A percentile compares a stretch with the other conserved stretches of the same genome.
Evolutionary conservation across 53 echinoderm and acorn worm species (phyloP).

Genomic region (Mesocentrotus franciscanus): DNA sequence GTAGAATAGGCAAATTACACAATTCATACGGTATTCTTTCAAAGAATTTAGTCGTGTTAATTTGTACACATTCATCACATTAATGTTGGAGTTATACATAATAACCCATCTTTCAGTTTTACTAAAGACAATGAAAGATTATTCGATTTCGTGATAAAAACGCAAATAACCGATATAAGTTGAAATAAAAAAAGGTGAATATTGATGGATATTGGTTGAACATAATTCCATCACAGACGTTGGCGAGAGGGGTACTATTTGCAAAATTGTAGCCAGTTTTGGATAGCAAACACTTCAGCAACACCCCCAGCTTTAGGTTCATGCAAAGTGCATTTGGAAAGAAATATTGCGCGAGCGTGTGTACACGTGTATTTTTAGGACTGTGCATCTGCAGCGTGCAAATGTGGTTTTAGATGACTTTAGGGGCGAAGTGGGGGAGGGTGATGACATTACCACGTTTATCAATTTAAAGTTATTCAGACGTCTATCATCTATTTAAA

Average conservation of each 20-base stretch:
- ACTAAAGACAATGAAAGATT: no score
- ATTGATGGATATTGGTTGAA: not conserved
- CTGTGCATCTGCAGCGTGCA: not conserved
- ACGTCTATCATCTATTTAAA: no score
- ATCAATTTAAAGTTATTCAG: not conserved
- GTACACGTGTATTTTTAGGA: not conserved
- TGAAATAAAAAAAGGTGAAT: not conserved
- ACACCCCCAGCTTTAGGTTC: not conserved
- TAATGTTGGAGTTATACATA: no score
- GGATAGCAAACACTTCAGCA: not conserved
- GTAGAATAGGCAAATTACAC: no score
- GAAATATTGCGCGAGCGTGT: not conserved
- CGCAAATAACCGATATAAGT: not conserved
- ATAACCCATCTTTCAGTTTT: no score
- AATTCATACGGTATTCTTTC: no score
- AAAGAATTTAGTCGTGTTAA: no score
- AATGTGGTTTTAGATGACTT: not conserved
- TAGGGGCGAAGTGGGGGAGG: not conserved
- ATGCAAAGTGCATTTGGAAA: conserved; percentile 12
- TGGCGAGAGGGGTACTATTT: not conserved
- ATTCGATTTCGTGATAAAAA: not conserved
- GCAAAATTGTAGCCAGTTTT: not conserved
- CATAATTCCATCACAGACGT: not conserved
- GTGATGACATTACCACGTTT: not conserved
- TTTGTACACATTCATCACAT: no score